A percentile compares a stretch with the other conserved stretches of the same genome.
phyloP scores from a whole-genome alignment of 1,140 invertebrate genomes.

The Diorhabda sublineata region DNA sequence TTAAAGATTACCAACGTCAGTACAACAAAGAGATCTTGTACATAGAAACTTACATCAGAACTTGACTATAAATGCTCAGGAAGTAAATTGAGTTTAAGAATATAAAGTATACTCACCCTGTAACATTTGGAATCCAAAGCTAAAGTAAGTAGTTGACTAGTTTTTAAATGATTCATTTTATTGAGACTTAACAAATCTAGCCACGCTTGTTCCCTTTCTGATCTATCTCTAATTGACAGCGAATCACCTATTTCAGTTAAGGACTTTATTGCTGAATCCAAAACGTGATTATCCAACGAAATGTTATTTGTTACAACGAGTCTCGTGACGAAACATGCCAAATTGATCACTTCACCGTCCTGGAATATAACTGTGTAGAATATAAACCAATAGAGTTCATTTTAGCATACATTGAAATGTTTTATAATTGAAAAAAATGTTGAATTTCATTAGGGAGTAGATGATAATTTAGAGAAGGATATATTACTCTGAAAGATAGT shows the following conservation, averaged over 20 bases:
- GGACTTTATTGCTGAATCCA: constrained; percentile 48
- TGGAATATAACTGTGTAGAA: constrained; percentile 26
- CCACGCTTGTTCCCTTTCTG: constrained; percentile 77
- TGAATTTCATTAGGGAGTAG: too few relatives aligned
- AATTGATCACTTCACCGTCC: constrained; percentile 51
- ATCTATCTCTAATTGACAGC: constrained; percentile 48
- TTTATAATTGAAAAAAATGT: too few relatives aligned
- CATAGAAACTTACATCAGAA: too few relatives aligned
- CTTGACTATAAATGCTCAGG: too few relatives aligned
- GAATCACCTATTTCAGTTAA: constrained; percentile 46
- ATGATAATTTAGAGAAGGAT: too few relatives aligned
- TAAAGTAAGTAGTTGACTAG: constrained; percentile 44
- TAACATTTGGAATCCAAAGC: constrained; percentile 49
- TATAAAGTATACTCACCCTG: constrained; percentile 18
- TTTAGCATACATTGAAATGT: too few relatives aligned
- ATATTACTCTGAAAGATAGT: too few relatives aligned
- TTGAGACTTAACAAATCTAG: constrained; percentile 70
- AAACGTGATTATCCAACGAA: constrained; percentile 44
- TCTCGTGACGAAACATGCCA: constrained; percentile 52
- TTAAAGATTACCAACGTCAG: too few relatives aligned
- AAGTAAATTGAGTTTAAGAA: too few relatives aligned
- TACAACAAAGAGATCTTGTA: too few relatives aligned
- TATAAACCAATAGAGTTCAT: too few relatives aligned
- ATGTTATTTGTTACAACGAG: constrained; percentile 49
- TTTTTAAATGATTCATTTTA: constrained; percentile 57